Conservation (phyloP, 2,888 invertebrate genomes). For the Patella pellucida region DNA sequence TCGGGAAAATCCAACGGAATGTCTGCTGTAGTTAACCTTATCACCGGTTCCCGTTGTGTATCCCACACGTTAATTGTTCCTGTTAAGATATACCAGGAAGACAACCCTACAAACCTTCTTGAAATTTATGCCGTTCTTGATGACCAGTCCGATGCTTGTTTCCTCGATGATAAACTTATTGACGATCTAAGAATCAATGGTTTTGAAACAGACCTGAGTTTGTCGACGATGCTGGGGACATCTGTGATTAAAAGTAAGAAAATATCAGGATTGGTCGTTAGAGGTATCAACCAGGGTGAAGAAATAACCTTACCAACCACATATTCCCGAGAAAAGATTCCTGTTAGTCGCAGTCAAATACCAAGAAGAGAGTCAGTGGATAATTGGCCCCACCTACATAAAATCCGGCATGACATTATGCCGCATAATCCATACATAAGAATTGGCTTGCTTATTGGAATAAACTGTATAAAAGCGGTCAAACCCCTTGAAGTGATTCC, state of each 20-base stretch:
- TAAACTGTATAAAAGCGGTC: not conserved
- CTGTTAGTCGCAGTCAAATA: not conserved
- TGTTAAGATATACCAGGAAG: too few species aligned
- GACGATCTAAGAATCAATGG: not conserved
- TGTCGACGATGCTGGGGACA: slow-evolving; percentile 11
- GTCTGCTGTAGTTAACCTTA: too few species aligned
- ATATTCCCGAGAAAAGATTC: slow-evolving; percentile 8
- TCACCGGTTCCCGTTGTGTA: too few species aligned
- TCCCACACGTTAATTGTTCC: not conserved
- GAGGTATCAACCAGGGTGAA: not conserved
- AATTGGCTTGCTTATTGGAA: slow-evolving; percentile 2
- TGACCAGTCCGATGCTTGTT: not conserved
- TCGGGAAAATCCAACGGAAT: too few species aligned
- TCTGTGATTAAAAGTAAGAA: not conserved
- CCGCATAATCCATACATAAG: too few species aligned
- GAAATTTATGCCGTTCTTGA: not conserved
- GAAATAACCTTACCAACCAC: not conserved
- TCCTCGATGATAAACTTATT: not conserved
- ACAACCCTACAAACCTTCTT: not conserved
- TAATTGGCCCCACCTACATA: too few species aligned
- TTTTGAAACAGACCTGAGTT: not conserved
- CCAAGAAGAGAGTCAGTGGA: slow-evolving; percentile 4
- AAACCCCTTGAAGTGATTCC: not conserved
- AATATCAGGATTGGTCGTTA: slow-evolving; percentile 2
- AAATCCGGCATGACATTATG: too few species aligned